phyloP scores from a whole-genome alignment of 2,888 invertebrate genomes.

The Elmis aenea region DNA sequence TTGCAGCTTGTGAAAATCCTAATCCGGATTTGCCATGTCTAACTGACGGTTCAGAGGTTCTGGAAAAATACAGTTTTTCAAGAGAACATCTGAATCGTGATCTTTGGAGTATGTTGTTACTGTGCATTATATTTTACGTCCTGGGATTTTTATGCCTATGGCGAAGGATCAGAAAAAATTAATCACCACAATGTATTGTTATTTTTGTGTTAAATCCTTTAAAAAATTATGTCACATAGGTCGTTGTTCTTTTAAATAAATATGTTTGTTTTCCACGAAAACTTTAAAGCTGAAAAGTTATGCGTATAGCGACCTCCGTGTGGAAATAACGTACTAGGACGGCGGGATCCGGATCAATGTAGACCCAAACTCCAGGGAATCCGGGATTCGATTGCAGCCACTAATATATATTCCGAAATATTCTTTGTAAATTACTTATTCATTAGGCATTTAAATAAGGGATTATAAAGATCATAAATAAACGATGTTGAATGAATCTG shows the following conservation, averaged over 20 bases:
- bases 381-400: conserved; percentile 16
- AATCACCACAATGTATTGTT: conserved; percentile 17
- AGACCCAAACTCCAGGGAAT: conserved; percentile 21
- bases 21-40: conserved; percentile 65
- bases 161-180: conserved; percentile 57
- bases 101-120: conserved; percentile 58
- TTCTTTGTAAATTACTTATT: no score
- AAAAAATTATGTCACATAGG: no score
- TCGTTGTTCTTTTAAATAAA: no score
- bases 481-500: no score
- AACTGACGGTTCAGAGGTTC: conserved; percentile 64
- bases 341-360: conserved; percentile 24
- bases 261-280: no score
- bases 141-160: conserved; percentile 65
- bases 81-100: conserved; percentile 59
- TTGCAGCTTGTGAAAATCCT: conserved; percentile 57
- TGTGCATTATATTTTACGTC: conserved; percentile 66
- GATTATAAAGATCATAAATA: no score
- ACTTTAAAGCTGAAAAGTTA: no score
- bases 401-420: no score
- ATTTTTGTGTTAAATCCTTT: neutral
- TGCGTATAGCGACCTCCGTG: conserved; percentile 31
- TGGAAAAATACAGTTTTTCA: conserved; percentile 68
- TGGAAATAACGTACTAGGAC: conserved; percentile 28
- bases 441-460: no score